Evolutionary conservation across 2,113 vertebrate species (phyloP), one percentile per base, ranked within the genome.

Genomic region (Peromyscus leucopus): DNA sequence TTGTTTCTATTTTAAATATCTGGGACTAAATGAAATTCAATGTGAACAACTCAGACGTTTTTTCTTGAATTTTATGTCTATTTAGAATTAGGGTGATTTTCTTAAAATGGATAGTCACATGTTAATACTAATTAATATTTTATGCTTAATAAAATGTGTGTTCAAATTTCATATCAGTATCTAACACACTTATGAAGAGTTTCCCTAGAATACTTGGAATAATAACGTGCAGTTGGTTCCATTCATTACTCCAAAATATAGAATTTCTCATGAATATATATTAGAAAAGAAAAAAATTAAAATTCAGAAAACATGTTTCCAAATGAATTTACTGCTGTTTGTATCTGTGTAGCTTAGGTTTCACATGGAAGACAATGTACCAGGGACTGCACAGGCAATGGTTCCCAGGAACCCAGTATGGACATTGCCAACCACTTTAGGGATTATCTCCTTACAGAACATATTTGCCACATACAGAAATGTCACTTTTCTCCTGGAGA

Each of bases 191-290:
- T 84, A 75, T 88, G n/a, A 86, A 89, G 83, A 79, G 0, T 67
- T 94, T 82, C 11, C 75, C 39, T 80, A 94, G 82, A 93, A 46
- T 90, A 61, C 87, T 96, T 93, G 91, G 61, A 96, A 94, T 89
- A 83, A 46, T 57, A 96, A 87, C 84, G 95, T 95, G 72, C 46
- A 83, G 75, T 63, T 33, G 71, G 55, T 89, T 89, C 33, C 42
- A 96, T 96, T 97, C 84, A 55, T 95, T 97, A 96, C 88, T 94
- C 21, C 69, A 90, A 94, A n/a, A 93, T 89, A 91, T 4, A 42
- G 74, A 94, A 87, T 6, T 85, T 76, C 65, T 94, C 55, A 80
- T 87, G 78, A 94, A 90, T 90, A 94, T 89, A 96, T 84, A 93
- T 96, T 93, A 92, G 28, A 89, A 93, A 94, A 89, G 74, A 89